Percentiles rank a stretch among this genome's conserved stretches.
phyloP scores from a whole-genome alignment of 35 echinoderm and acorn worm genomes.

The Heliocidaris tuberculata region DNA sequence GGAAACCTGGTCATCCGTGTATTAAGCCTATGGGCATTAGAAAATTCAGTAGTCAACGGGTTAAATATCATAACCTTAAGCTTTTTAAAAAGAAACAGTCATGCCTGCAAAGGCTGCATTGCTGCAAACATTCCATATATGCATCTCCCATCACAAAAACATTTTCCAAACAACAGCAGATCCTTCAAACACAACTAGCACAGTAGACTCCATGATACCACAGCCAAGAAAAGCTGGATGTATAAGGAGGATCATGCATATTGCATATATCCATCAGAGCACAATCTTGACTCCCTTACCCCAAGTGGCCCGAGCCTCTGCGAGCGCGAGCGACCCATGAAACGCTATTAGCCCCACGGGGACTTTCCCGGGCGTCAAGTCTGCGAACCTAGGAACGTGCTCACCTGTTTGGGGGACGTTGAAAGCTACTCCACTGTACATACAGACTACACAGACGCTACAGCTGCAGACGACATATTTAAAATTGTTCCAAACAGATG shows the following conservation, averaged over 20 bases:
- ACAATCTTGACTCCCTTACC: background rate
- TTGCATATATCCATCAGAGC: background rate
- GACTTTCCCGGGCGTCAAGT: background rate
- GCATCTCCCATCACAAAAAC: too few species aligned
- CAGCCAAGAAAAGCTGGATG: background rate
- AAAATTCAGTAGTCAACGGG: too few species aligned
- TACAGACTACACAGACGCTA: background rate
- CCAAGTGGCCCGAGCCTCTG: background rate
- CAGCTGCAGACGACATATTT: background rate
- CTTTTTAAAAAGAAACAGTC: too few species aligned
- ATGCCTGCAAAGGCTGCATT: too few species aligned
- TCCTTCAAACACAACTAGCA: background rate
- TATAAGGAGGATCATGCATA: background rate
- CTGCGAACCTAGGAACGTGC: background rate
- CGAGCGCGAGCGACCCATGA: background rate
- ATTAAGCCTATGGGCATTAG: too few species aligned
- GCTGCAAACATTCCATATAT: too few species aligned
- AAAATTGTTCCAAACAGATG: background rate
- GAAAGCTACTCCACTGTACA: background rate
- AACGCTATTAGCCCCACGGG: background rate
- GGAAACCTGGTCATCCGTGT: too few species aligned
- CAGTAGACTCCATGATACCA: background rate
- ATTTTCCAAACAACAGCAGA: background rate
- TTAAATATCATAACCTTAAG: too few species aligned
- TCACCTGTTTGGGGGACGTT: background rate